Evolutionary conservation across 2,797 vertebrate species (phyloP).

Genomic region (Sorex maritimensis): DNA sequence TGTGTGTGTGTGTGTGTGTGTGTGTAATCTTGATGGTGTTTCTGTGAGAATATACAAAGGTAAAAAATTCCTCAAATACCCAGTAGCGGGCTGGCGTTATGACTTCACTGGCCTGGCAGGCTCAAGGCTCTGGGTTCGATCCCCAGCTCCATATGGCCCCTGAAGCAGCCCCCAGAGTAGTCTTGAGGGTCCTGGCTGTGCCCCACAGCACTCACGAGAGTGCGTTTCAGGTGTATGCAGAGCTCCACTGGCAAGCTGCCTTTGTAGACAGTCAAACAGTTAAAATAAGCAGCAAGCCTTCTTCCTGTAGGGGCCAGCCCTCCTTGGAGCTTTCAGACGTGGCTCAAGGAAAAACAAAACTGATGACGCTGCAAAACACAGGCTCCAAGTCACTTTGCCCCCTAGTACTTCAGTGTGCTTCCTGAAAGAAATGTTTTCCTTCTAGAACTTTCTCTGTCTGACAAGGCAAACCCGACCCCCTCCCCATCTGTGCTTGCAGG

Average conservation of each 20-base stretch:
- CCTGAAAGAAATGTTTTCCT: slow-evolving; percentile 21
- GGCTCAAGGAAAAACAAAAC: background rate
- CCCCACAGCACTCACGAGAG: too few species aligned
- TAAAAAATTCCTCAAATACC: too few species aligned
- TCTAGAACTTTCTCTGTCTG: background rate
- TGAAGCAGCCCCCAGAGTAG: too few species aligned
- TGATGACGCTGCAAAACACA: background rate
- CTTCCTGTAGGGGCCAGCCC: background rate
- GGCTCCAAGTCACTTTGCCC: slow-evolving; percentile 13
- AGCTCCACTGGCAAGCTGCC: background rate
- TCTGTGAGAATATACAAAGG: too few species aligned
- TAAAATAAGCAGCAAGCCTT: background rate
- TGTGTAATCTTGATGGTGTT: too few species aligned
- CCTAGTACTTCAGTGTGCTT: background rate
- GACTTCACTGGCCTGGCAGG: too few species aligned
- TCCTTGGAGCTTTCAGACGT: slow-evolving; percentile 21
- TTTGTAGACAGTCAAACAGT: background rate
- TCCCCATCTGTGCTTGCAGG: background rate
- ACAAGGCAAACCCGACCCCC: background rate
- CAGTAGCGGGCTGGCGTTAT: too few species aligned
- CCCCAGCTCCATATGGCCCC: too few species aligned
- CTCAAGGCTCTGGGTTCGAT: too few species aligned
- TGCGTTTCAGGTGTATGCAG: background rate
- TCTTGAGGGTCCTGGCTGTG: too few species aligned
- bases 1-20: too few species aligned